Conservation (phyloP, 2,888 invertebrate species). For the Zhuqinia jingwanae region DNA sequence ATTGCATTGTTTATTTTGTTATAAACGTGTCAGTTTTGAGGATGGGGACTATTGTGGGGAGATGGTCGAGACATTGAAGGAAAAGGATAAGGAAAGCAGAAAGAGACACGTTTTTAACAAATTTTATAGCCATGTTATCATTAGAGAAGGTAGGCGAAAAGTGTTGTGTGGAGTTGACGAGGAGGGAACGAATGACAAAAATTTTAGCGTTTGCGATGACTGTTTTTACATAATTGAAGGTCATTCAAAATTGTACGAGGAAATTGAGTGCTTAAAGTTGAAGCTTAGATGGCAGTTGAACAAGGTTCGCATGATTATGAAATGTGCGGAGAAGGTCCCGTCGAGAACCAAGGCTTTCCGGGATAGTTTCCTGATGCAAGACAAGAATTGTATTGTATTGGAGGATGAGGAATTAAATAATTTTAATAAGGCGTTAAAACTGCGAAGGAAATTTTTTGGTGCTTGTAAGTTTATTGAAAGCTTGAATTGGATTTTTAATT, state of each 20-base stretch:
- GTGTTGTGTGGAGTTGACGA: neutral
- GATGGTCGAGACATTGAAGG: neutral
- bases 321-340: slow-evolving; percentile 22
- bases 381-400: neutral
- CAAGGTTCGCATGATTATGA: neutral
- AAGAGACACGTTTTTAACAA: neutral
- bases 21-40: neutral
- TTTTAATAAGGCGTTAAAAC: neutral
- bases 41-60: neutral
- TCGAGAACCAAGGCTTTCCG: slow-evolving; percentile 5
- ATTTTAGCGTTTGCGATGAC: slow-evolving; percentile 30
- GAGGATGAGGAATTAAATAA: neutral
- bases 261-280: slow-evolving; percentile 1
- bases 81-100: neutral
- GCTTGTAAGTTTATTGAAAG: neutral
- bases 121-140: neutral
- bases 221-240: neutral
- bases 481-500: neutral
- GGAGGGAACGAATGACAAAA: neutral
- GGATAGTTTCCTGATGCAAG: neutral
- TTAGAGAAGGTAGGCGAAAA: neutral
- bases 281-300: slow-evolving; percentile 24
- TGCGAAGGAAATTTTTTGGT: neutral
- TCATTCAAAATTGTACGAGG: neutral
- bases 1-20: slow-evolving; percentile 24